phyloP scores from a whole-genome alignment of 2,113 vertebrate genomes.

The Oxyruncus cristatus region DNA sequence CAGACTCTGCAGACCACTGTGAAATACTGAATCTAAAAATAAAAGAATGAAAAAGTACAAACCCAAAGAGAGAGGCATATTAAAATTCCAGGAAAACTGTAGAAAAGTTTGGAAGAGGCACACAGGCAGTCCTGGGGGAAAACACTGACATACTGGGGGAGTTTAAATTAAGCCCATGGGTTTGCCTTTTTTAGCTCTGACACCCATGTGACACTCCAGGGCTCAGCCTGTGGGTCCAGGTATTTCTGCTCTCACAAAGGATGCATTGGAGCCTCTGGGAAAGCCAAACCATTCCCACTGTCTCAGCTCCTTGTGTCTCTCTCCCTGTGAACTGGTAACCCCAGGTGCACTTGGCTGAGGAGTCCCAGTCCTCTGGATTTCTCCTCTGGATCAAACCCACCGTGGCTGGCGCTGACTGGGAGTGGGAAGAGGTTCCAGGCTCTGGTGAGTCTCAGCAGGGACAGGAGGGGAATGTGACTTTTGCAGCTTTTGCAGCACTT shows the following conservation, averaged over 20 bases:
- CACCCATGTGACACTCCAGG: not conserved
- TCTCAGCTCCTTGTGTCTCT: not conserved
- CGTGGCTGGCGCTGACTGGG: not conserved
- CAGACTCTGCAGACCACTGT: slow-evolving; percentile 62
- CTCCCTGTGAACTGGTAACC: not conserved
- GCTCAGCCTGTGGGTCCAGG: not conserved
- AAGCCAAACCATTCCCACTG: not conserved
- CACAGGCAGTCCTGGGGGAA: not conserved
- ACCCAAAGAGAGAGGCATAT: not conserved
- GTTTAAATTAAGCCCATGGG: not conserved
- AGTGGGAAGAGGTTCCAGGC: slow-evolving; percentile 52
- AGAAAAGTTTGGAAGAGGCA: not conserved
- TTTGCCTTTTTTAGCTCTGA: slow-evolving; percentile 1
- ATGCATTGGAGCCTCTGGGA: not conserved
- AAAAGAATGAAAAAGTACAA: slow-evolving; percentile 21
- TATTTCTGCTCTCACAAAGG: not conserved
- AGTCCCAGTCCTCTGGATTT: not conserved
- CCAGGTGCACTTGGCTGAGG: not conserved
- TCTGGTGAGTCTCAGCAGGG: slow-evolving; percentile 70
- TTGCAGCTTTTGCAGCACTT: not conserved
- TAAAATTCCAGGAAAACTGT: slow-evolving; percentile 10
- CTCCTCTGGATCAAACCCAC: accelerated
- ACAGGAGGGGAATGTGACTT: accelerated
- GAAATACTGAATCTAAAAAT: slow-evolving; percentile 66
- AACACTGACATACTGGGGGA: not conserved